phyloP scores from a whole-genome alignment of 2,888 invertebrate genomes.

The Dugesia japonica region DNA sequence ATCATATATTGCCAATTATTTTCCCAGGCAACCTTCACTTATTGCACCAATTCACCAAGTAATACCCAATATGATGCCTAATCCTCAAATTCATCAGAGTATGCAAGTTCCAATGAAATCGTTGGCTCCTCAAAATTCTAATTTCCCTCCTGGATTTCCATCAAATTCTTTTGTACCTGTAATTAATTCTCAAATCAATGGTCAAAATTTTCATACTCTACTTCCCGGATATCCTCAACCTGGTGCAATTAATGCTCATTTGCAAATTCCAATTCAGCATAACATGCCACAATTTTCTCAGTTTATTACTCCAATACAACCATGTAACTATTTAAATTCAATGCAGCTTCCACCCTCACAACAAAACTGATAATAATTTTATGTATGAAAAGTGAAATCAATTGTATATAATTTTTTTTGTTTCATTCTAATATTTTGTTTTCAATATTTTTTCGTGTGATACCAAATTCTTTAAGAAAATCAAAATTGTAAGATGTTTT shows the following conservation, averaged over 20 bases:
- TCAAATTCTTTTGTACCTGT: background rate
- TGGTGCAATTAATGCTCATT: background rate
- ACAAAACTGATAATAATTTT: background rate
- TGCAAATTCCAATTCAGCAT: background rate
- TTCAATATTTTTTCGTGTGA: no score
- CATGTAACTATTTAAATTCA: background rate
- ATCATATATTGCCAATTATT: background rate
- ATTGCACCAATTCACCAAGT: background rate
- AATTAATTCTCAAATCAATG: background rate
- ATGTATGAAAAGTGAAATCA: no score
- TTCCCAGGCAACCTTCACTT: background rate
- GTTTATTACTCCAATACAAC: background rate
- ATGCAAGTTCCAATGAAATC: background rate
- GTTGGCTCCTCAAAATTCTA: background rate
- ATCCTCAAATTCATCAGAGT: background rate
- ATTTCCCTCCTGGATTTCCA: background rate
- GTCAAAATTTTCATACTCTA: background rate
- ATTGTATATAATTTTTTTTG: no score
- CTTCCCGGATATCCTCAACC: background rate
- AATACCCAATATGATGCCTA: background rate
- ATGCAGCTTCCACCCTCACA: background rate
- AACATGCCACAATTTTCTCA: background rate
- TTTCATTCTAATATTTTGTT: no score
- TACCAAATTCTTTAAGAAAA: no score
- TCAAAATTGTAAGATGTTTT: no score